phyloP scores from a whole-genome alignment of 2,888 invertebrate genomes.

The Vesta saturnalis region DNA sequence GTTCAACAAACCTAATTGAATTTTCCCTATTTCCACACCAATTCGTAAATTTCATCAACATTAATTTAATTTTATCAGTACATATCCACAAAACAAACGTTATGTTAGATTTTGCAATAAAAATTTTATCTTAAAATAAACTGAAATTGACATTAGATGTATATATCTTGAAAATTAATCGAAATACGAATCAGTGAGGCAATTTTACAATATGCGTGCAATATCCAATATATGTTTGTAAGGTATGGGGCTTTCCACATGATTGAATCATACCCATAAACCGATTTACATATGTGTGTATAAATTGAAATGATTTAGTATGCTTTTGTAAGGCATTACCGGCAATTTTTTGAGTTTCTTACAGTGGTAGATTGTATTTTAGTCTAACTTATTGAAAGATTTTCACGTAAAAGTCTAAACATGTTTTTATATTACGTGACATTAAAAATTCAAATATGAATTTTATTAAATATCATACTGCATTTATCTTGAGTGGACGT shows the following conservation, averaged over 20 bases:
- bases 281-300: constrained; percentile 29
- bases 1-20: background rate
- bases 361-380: background rate
- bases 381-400: background rate
- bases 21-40: background rate
- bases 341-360: background rate
- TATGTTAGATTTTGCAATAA: background rate
- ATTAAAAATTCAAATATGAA: too few relatives aligned
- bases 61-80: background rate
- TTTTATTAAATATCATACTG: background rate
- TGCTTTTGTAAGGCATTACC: background rate
- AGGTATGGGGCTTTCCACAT: constrained; percentile 25
- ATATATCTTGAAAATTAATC: background rate
- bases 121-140: background rate
- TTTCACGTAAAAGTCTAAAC: background rate
- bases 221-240: constrained; percentile 27
- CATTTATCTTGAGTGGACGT: background rate
- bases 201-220: background rate
- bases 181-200: too few relatives aligned
- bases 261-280: constrained; percentile 35
- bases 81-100: background rate
- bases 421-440: too few relatives aligned
- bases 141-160: background rate
- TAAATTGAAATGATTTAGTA: constrained; percentile 6
- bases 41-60: constrained; percentile 9